These are phyloP conservation scores for Simalia tracyae DNA, from an alignment of 2,797 vertebrate genomes.

Conservation along the genomic window DNA sequence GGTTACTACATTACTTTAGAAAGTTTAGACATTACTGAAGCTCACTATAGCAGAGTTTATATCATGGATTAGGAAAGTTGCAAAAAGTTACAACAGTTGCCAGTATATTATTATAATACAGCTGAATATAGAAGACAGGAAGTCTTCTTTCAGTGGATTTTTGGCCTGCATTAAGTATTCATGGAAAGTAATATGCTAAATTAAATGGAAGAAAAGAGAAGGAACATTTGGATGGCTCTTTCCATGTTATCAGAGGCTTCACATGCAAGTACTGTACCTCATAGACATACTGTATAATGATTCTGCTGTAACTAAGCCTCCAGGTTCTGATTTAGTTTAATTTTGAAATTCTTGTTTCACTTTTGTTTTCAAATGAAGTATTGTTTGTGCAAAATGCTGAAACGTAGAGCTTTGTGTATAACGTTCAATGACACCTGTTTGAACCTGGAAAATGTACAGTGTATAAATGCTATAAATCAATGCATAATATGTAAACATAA, in stretches of 20 bases:
- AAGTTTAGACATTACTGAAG: not conserved
- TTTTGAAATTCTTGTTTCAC: not conserved
- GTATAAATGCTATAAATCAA: not conserved
- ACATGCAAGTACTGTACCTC: not conserved
- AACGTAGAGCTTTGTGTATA: not conserved
- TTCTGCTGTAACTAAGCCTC: not conserved
- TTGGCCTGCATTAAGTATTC: not conserved
- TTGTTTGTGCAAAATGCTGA: slow-evolving; percentile 3
- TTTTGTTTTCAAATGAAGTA: not conserved
- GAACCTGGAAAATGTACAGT: not conserved
- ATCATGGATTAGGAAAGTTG: not conserved
- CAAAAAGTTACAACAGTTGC: no score
- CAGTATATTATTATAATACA: not conserved
- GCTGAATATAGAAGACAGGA: not conserved
- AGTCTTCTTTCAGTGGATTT: not conserved
- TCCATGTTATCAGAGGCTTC: not conserved
- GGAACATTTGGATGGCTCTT: not conserved
- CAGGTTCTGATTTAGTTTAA: not conserved
- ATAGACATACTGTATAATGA: not conserved
- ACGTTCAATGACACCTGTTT: not conserved
- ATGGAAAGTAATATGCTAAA: not conserved
- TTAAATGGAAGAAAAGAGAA: no score
- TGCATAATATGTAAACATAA: not conserved
- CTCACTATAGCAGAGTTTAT: not conserved
- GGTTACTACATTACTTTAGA: not conserved